Evolutionary conservation across 2,888 invertebrate species (phyloP).

Genomic region (Cataglyphis altisquamis): DNA sequence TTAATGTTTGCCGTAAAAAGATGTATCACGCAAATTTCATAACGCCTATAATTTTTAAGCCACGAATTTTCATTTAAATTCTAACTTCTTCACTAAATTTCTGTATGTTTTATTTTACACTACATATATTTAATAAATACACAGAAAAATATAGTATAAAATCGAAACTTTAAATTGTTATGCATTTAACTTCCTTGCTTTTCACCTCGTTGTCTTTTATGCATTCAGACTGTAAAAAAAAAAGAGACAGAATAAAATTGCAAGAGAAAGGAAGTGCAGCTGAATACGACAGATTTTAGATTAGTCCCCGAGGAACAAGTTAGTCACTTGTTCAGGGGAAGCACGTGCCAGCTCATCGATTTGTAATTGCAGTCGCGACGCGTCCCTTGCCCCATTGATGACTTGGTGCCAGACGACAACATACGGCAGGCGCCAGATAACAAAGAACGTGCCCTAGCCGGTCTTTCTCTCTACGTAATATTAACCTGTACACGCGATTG

Average conservation of each 20-base stretch:
- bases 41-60: not conserved
- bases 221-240: not conserved
- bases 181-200: not conserved
- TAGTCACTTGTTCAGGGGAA: slow-evolving; percentile 26
- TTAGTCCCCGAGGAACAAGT: not conserved
- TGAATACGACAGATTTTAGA: not conserved
- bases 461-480: not conserved
- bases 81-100: not conserved
- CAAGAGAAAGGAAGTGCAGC: not conserved
- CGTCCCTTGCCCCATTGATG: slow-evolving; percentile 24
- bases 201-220: not conserved
- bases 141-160: not conserved
- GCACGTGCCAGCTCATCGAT: slow-evolving; percentile 45
- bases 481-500: not conserved
- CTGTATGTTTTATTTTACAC: not conserved
- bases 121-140: not conserved
- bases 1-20: not conserved
- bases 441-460: slow-evolving; percentile 29
- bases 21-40: not conserved
- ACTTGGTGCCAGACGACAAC: slow-evolving; percentile 4
- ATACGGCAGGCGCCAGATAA: slow-evolving; percentile 38
- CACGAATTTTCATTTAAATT: not conserved
- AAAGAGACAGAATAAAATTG: slow-evolving; percentile 2
- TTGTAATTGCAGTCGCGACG: slow-evolving; percentile 32
- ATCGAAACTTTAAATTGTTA: not conserved